Evolutionary conservation across 2,888 invertebrate species (phyloP), one percentile per base, ranked within the genome.

Genomic region (Patella caerulea): DNA sequence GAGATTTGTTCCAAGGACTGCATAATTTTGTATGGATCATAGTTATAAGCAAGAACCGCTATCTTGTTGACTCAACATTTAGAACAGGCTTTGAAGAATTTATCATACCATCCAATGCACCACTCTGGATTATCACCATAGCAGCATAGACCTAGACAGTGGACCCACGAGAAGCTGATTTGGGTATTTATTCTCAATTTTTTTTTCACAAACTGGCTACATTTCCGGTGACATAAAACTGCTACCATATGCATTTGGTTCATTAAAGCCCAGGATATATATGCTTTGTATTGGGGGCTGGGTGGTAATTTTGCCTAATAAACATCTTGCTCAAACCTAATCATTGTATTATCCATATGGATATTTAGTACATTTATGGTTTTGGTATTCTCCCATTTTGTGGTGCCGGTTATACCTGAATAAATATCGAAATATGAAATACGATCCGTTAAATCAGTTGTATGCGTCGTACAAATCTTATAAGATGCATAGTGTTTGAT

Each of bases 241-340:
- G 77, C 85, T 84, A 12, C 75, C 74, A 3, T 75, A 29, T 77
- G 80, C 79, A 76, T 86, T 86, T 65, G 86, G 85, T 77, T 86
- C 86, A 69, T 86, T 86, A 77, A 83, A 86, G 7, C 84, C 83
- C 4, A 86, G 78, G 14, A 86, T 73, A 73, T 79, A 86, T 73
- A 73, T 79, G 77, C 17, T 78, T 65, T 0, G 85, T 54, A 54
- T 81, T 72, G 12, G 76, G 59, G 12, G 29, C 29, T 29, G 29
- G 29, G 29, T 2, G 80, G 79, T 29, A 84, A 55, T 65, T 65
- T 65, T n/a, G 65, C 65, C 24, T 2, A n/a, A 19, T 65, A 24
- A 65, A 65, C 19, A n/a, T 75, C 14, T 72, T 78, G 53, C 75
- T 77, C 80, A 12, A 82, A 83, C 86, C 86, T 85, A 7, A 85